These are phyloP conservation scores for Phyllotreta striolata DNA, from an alignment of 2,888 invertebrate species.

Conservation along the genomic window DNA sequence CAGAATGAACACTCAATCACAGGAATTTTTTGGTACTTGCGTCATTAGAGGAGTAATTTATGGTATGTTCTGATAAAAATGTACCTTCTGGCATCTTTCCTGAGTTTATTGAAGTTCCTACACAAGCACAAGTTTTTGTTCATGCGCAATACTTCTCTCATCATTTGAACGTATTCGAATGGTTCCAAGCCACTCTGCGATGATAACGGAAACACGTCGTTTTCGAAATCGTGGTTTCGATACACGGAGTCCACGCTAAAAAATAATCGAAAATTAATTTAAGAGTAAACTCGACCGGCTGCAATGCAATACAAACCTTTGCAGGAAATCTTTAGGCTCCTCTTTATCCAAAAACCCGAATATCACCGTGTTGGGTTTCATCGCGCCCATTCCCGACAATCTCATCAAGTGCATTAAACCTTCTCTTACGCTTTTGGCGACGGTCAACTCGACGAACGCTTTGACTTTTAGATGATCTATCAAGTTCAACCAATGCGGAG, in stretches of 20 bases:
- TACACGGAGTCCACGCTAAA: constrained; percentile 69
- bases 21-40: no score
- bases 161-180: constrained; percentile 81
- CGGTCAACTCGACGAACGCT: constrained; percentile 94
- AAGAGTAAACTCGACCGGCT: no score
- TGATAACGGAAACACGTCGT: constrained; percentile 67
- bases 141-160: constrained; percentile 88
- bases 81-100: constrained; percentile 78
- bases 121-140: constrained; percentile 95
- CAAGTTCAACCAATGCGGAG: constrained; percentile 90
- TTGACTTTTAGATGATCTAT: constrained; percentile 95
- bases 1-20: no score
- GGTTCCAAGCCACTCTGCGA: constrained; percentile 46
- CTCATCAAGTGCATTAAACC: constrained; percentile 93
- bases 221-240: constrained; percentile 66
- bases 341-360: constrained; percentile 88
- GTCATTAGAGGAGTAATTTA: no score
- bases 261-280: constrained; percentile 31
- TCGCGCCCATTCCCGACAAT: constrained; percentile 95
- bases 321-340: constrained; percentile 81
- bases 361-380: constrained; percentile 98
- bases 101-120: constrained; percentile 86
- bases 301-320: constrained; percentile 63
- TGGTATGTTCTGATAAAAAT: neutral
- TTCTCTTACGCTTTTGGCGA: constrained; percentile 83